phyloP scores from a whole-genome alignment of 2,888 invertebrate genomes.

The Parnassius mnemosyne region DNA sequence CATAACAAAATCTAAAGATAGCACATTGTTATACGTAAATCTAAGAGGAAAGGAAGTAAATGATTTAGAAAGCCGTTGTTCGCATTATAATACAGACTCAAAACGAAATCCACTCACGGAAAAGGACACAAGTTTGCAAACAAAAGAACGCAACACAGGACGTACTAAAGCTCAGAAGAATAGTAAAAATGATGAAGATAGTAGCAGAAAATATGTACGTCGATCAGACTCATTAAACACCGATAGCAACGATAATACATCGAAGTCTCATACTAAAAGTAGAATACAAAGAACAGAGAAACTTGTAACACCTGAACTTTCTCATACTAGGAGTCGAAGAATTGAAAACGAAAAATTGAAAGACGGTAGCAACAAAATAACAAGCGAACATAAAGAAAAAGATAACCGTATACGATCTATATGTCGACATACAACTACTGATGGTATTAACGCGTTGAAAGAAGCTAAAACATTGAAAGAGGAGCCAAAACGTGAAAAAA shows the following conservation, averaged over 20 bases:
- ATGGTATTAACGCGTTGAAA: not conserved
- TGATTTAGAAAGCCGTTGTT: not conserved
- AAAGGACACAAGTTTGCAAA: constrained; percentile 19
- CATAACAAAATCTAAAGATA: constrained; percentile 36
- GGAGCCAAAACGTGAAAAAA: constrained; percentile 3
- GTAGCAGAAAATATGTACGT: constrained; percentile 3
- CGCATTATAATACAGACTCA: constrained; percentile 17
- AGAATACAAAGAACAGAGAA: constrained; percentile 36
- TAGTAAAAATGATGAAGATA: constrained; percentile 9
- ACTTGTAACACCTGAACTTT: constrained; percentile 35
- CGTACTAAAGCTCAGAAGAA: constrained; percentile 11
- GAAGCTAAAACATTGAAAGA: not conserved
- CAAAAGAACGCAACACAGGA: constrained; percentile 15
- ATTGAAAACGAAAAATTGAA: constrained; percentile 5
- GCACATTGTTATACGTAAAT: constrained; percentile 47
- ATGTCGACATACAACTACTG: constrained; percentile 10
- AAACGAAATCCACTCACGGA: constrained; percentile 31
- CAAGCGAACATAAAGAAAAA: not conserved
- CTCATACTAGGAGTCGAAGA: constrained; percentile 18
- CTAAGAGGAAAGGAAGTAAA: constrained; percentile 32
- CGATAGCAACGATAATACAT: constrained; percentile 14
- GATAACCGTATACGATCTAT: constrained; percentile 8
- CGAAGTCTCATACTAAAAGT: constrained; percentile 22
- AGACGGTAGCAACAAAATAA: not conserved
- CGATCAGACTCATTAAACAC: constrained; percentile 13